Evolutionary conservation across 2,113 vertebrate species (phyloP).

Genomic region (Orthonyx spaldingii): DNA sequence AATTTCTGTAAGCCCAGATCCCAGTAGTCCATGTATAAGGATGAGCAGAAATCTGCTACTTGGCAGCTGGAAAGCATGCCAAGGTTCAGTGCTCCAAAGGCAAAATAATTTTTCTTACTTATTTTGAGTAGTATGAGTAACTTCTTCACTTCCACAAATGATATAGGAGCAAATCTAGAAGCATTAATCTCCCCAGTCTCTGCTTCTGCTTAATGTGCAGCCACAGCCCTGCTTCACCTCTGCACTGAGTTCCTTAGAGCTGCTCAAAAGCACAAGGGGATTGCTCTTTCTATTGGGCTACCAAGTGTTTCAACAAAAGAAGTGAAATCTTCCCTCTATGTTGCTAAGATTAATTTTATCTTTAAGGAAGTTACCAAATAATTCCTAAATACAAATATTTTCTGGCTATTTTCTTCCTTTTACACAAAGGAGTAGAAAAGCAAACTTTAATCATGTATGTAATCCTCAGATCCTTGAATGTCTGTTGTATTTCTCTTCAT

Average conservation of each 20-base stretch:
- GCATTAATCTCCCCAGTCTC: background rate
- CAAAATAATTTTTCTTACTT: background rate
- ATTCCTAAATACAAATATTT: background rate
- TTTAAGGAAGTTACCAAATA: background rate
- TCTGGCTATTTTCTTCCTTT: background rate
- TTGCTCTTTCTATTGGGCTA: background rate
- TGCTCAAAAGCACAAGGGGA: background rate
- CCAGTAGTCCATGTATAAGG: background rate
- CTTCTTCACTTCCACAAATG: background rate
- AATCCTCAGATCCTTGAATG: background rate
- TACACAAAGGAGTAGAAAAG: background rate
- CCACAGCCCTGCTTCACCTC: background rate
- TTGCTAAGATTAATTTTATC: background rate
- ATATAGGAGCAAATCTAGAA: background rate
- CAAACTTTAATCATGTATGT: background rate
- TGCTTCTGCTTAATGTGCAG: background rate
- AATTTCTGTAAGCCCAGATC: background rate
- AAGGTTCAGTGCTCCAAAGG: background rate
- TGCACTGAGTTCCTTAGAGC: background rate
- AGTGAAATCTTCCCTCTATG: background rate
- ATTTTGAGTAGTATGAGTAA: background rate
- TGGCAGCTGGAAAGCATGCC: background rate
- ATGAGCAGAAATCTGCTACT: background rate
- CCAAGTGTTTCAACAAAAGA: background rate
- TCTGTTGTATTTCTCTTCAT: background rate